These are phyloP conservation scores for Beris chalybata DNA, from an alignment of 2,888 invertebrate species.

Conservation along the genomic window DNA sequence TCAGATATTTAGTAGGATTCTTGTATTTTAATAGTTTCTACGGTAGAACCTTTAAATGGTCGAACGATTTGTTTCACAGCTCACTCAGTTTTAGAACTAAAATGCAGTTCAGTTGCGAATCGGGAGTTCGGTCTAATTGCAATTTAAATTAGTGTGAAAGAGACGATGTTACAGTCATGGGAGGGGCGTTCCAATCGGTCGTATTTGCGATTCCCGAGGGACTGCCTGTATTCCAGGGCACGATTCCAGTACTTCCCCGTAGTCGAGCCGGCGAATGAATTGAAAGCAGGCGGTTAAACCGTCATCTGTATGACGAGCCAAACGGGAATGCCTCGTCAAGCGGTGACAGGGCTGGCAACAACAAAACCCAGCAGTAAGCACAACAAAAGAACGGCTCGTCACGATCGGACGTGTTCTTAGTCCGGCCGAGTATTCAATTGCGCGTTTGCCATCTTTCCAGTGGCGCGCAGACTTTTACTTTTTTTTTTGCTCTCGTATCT, in stretches of 20 bases:
- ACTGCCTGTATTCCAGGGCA: constrained; percentile 18
- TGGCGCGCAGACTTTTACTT: constrained; percentile 31
- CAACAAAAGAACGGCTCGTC: constrained; percentile 56
- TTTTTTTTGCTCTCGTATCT: constrained; percentile 1
- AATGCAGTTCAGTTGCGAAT: too few relatives aligned
- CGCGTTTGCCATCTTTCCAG: constrained; percentile 36
- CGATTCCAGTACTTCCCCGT: constrained; percentile 5
- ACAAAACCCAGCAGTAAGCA: constrained; percentile 42
- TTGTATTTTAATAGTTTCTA: too few relatives aligned
- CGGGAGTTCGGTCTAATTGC: too few relatives aligned
- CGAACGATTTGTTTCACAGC: too few relatives aligned
- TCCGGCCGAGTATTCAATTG: constrained; percentile 28
- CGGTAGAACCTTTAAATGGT: too few relatives aligned
- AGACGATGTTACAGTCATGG: background rate
- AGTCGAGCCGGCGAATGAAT: constrained; percentile 11
- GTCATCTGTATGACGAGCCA: background rate
- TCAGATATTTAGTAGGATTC: too few relatives aligned
- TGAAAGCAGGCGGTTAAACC: constrained; percentile 17
- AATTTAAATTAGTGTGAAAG: background rate
- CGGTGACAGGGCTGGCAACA: constrained; percentile 37
- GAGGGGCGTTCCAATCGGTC: too few relatives aligned
- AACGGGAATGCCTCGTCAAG: constrained; percentile 8
- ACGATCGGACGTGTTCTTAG: constrained; percentile 50
- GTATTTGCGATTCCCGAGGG: constrained; percentile 9
- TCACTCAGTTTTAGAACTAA: too few relatives aligned